phyloP scores from a whole-genome alignment of 1,140 invertebrate genomes.

The Teleopsis dalmanni region DNA sequence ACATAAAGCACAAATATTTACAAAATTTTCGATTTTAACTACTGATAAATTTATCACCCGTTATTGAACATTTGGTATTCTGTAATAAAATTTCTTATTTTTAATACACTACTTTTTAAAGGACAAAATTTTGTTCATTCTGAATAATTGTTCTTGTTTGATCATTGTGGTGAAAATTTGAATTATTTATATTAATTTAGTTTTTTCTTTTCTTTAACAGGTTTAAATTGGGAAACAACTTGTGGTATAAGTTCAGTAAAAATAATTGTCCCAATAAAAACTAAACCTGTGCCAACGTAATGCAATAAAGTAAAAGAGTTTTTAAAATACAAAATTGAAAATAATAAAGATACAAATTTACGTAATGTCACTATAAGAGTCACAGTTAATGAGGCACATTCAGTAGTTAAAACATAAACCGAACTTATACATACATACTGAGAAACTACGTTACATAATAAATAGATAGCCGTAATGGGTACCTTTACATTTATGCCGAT shows the following conservation, averaged over 20 bases:
- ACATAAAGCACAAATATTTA: no score
- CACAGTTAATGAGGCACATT: constrained; percentile 89
- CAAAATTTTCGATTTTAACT: no score
- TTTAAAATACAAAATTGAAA: constrained; percentile 92
- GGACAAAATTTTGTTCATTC: no score
- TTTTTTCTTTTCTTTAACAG: neutral
- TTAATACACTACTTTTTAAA: no score
- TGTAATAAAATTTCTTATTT: no score
- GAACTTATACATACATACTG: constrained; percentile 95
- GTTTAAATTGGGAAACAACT: neutral
- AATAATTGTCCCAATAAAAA: constrained; percentile 88
- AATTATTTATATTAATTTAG: neutral
- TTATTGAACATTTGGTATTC: no score
- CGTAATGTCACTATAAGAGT: constrained; percentile 91
- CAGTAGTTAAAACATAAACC: constrained; percentile 88
- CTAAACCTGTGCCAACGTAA: constrained; percentile 85
- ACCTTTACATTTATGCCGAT: constrained; percentile 46
- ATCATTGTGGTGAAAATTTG: no score
- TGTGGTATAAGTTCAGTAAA: constrained; percentile 69
- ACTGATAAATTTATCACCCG: no score
- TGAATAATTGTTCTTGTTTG: no score
- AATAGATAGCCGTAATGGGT: constrained; percentile 70
- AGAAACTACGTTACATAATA: constrained; percentile 80
- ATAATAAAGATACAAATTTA: constrained; percentile 90
- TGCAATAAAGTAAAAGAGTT: constrained; percentile 90